Evolutionary conservation across 1,140 invertebrate species (phyloP).

Genomic region (Drosophila murphyi): DNA sequence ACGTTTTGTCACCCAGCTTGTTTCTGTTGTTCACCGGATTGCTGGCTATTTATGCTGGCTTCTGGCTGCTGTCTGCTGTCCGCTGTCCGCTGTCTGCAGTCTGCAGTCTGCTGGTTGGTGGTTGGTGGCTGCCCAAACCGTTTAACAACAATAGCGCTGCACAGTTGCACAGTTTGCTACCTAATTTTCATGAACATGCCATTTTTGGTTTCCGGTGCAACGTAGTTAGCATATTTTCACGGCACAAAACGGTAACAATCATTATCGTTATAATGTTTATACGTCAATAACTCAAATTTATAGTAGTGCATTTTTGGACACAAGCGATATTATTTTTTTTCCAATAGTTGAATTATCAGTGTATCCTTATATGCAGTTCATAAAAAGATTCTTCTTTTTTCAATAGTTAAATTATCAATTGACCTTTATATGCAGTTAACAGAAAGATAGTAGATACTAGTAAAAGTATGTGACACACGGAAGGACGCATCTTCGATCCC

Average conservation of each 20-base stretch:
- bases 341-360: too few species aligned
- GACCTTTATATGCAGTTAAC: not conserved
- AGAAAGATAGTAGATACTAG: not conserved
- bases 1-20: slow-evolving; percentile 55
- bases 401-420: not conserved
- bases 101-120: not conserved
- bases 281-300: slow-evolving; percentile 56
- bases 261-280: slow-evolving; percentile 64
- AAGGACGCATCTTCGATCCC: too few species aligned
- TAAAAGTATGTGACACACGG: too few species aligned
- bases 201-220: slow-evolving; percentile 54
- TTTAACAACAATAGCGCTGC: slow-evolving; percentile 28
- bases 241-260: slow-evolving; percentile 63
- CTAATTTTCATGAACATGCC: slow-evolving; percentile 62
- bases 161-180: slow-evolving; percentile 28
- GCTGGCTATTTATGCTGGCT: slow-evolving; percentile 7
- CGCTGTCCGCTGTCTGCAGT: not conserved
- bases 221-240: slow-evolving; percentile 64
- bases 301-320: slow-evolving; percentile 35
- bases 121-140: not conserved
- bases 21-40: slow-evolving; percentile 23
- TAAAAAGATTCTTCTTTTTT: too few species aligned
- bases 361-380: too few species aligned
- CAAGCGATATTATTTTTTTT: too few species aligned
- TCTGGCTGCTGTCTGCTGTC: not conserved